Evolutionary conservation across 2,888 invertebrate species (phyloP), one percentile per base, ranked within the genome.

Genomic region (Tridacna crocea): DNA sequence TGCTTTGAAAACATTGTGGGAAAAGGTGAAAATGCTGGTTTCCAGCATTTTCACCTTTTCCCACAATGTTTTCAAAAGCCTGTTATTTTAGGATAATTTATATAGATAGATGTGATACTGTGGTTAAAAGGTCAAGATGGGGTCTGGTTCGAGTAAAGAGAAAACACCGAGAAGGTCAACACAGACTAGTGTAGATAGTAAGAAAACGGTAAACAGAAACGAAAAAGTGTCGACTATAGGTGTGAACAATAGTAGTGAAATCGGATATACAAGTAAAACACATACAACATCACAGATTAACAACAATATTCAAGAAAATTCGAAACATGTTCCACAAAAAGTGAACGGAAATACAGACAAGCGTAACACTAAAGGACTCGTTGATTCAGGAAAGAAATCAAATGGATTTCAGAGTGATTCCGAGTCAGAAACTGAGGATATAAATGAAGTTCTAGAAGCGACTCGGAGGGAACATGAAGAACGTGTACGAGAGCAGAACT

Each of bases 341-440:
- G 22, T 61, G n/a, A 61, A 17, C 10, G 17, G 17, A 60, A 63
- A 74, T 46, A 47, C 47, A 6, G 74, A 13, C 22, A 17, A 27
- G 36, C 65, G 48, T 51, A 48, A 51, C n/a, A 70, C 51, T 70
- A 4, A 17, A 11, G 47, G 68, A 6, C 15, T 3, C 24, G 51
- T 22, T 22, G 22, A 17, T 13, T 22, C n/a, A 8, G 61, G 61
- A 27, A 1, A 46, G n/a, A 46, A 66, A 36, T 46, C 19, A 27
- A 27, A 27, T 26, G 76, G 66, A 13, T 83, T 85, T 84, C 82
- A 86, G 70, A 82, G 82, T 80, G 83, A 83, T 47, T 82, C 82
- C 15, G 86, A 86, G 26, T 80, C 80, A 10, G 86, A 86, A 22
- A 82, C 51, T 0, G 86, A 84, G 22, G 86, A 86, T 74, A 86